Percentiles rank a stretch among this genome's conserved stretches.
Evolutionary conservation across 2,113 vertebrate species (phyloP).

Genomic region (Circaetus cinerascens): DNA sequence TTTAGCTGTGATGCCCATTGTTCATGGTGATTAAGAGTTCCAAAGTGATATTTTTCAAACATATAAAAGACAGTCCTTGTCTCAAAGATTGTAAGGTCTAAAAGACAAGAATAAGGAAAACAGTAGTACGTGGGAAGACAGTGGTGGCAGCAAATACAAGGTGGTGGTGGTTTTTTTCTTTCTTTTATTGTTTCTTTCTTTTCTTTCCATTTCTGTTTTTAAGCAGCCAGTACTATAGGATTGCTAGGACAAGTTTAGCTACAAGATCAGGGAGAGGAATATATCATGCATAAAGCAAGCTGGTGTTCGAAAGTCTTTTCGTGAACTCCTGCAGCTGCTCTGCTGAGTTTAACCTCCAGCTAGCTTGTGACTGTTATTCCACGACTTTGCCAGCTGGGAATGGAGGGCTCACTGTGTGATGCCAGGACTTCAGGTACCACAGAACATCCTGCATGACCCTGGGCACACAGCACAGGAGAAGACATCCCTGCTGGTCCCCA

Average conservation of each 20-base stretch:
- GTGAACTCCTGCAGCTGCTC: neutral
- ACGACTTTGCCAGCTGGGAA: neutral
- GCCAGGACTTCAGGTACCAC: neutral
- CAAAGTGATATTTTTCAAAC: neutral
- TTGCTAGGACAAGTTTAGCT: neutral
- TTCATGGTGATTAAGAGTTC: neutral
- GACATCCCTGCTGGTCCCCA: neutral
- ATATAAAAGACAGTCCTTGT: neutral
- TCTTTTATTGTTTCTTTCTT: neutral
- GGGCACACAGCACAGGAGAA: neutral
- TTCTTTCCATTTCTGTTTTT: too few relatives aligned
- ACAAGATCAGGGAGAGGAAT: neutral
- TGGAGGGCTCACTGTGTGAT: neutral
- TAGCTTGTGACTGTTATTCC: neutral
- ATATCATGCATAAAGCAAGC: neutral
- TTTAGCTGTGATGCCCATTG: neutral
- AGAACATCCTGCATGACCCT: neutral
- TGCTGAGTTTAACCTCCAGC: neutral
- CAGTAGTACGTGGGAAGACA: neutral
- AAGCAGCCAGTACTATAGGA: too few relatives aligned
- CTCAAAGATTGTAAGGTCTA: neutral
- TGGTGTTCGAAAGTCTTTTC: neutral
- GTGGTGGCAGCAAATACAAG: neutral
- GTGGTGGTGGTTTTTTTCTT: accelerated
- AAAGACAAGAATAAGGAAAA: neutral